Evolutionary conservation across 2,888 invertebrate genomes (phyloP), one percentile per base, ranked within the genome.

Genomic region (Cheilosia impressa): DNA sequence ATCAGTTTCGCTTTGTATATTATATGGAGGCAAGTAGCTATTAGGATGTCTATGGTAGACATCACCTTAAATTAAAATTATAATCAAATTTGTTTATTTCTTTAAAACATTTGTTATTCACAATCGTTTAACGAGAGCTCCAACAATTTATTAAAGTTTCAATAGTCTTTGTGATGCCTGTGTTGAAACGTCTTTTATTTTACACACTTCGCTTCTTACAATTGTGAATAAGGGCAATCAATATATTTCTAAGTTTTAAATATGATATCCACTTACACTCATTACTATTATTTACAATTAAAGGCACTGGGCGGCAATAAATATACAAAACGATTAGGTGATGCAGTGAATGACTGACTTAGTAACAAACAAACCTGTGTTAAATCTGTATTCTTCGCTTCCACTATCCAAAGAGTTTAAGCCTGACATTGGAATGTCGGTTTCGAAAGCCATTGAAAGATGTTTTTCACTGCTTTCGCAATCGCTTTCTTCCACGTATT

Each of bases 21-120:
- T 95, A 91, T 95, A 95, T 71, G 91, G 90, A 82, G 96, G 96
- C 90, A 97, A 94, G 93, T 97, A 97, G 89, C 96, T 95, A 93
- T 97, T 96, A 78, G 96, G 96, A 93, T 97, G 97, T 89, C 96
- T 94, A 90, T 96, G 93, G 93, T 96, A 96, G 90, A 95, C 95
- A 89, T 95, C 95, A 87, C 94, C 94, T 94, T 34, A 62, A 83
- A 68, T 22, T 45, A 50, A 69, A 52, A 22, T n/a, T 13, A 19
- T 31, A 41, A 43, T 17, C 50, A 55, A 38, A 38, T 34, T 19
- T 38, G 2, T 17, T n/a, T 7, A 52, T 13, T 13, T 38, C 2
- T 13, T 38, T 10, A 13, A 13, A 2, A 38, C 3, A 38, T 38
- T 38, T 13, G 3, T 4, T 31, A 31, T 31, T 31, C 10, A 38